These are phyloP conservation scores for Drosophila burlai DNA, from an alignment of 1,140 invertebrate genomes.

Conservation along the genomic window DNA sequence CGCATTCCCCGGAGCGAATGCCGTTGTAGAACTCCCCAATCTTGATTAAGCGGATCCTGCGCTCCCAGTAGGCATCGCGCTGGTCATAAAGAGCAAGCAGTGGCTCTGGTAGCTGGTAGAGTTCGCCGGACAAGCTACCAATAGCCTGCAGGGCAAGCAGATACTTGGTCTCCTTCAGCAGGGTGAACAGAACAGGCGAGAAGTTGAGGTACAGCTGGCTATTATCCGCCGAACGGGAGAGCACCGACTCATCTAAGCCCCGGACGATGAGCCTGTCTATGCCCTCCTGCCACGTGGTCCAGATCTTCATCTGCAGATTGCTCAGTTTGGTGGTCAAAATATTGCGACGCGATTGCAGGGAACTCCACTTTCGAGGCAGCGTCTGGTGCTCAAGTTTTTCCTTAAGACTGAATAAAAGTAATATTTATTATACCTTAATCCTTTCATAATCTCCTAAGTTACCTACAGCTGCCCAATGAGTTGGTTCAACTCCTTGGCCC, in stretches of 20 bases:
- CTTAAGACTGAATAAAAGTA: slow-evolving; percentile 25
- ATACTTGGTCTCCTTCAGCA: slow-evolving; percentile 77
- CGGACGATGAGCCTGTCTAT: slow-evolving; percentile 66
- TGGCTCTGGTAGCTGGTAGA: slow-evolving; percentile 85
- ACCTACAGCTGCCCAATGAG: slow-evolving; percentile 68
- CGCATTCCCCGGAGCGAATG: slow-evolving; percentile 85
- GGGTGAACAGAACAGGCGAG: slow-evolving; percentile 65
- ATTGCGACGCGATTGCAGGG: slow-evolving; percentile 63
- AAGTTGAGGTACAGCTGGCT: slow-evolving; percentile 63
- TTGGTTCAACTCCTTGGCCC: slow-evolving; percentile 55
- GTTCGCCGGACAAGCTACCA: slow-evolving; percentile 48
- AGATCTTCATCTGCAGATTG: slow-evolving; percentile 78
- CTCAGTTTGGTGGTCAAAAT: slow-evolving; percentile 77
- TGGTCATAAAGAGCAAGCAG: slow-evolving; percentile 85
- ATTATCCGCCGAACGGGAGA: slow-evolving; percentile 29
- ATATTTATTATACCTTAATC: not conserved
- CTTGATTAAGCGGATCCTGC: slow-evolving; percentile 85
- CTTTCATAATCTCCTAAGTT: not conserved
- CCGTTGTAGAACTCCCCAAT: slow-evolving; percentile 88
- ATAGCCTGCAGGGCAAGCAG: slow-evolving; percentile 63
- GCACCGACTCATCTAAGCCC: slow-evolving; percentile 62
- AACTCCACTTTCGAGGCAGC: slow-evolving; percentile 47
- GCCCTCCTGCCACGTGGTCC: slow-evolving; percentile 70
- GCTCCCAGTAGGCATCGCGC: slow-evolving; percentile 85
- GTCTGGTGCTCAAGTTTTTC: slow-evolving; percentile 40